Evolutionary conservation across 2,797 vertebrate species (phyloP), one percentile per base, ranked within the genome.

Genomic region (Florisuga fusca): DNA sequence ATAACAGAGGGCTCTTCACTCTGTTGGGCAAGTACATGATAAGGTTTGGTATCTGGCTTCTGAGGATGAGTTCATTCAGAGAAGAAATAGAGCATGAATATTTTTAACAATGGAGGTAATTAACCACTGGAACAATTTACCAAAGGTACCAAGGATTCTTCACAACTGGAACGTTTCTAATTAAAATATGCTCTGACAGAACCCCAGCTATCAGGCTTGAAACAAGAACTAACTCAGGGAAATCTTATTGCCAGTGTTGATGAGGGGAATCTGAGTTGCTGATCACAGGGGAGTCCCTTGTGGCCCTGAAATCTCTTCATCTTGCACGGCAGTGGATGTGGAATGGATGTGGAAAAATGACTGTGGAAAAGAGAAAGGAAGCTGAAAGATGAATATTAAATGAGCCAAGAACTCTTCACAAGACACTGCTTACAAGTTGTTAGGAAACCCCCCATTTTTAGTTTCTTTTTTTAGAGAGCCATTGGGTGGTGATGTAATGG

Each of bases 101-200:
- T 89, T 93, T 77, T 33, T 63, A 90, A 77, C 41, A 89, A 71
- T 57, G 41, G 26, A 63, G 22, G 38, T 62, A 86, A 91, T 94
- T 90, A 78, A 86, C 8, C 18, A 12, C 2, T 55, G 36, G 54
- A 84, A 41, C 10, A 17, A 77, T 45, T 71, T 29, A 16, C 41
- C 46, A 53, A 36, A 68, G 34, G 58, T 72, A 79, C 74, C 51
- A 10, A 36, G 33, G 63, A 33, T 33, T 63, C 61, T 64, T 14
- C 38, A 29, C 36, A 55, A 57, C 3, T 34, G 36, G 36, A 45
- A 71, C 0, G 0, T 33, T 79, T 87, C 59, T 26, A 85, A 82
- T 84, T 85, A 66, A 94, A 79, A 57, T 12, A 3, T 2, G 23
- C 11, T 73, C 21, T 66, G 21, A 26, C 1, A 4, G 63, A 91